phyloP scores from a whole-genome alignment of 37 sponge, comb jelly and placozoan genomes.

The Oscarella lobularis region DNA sequence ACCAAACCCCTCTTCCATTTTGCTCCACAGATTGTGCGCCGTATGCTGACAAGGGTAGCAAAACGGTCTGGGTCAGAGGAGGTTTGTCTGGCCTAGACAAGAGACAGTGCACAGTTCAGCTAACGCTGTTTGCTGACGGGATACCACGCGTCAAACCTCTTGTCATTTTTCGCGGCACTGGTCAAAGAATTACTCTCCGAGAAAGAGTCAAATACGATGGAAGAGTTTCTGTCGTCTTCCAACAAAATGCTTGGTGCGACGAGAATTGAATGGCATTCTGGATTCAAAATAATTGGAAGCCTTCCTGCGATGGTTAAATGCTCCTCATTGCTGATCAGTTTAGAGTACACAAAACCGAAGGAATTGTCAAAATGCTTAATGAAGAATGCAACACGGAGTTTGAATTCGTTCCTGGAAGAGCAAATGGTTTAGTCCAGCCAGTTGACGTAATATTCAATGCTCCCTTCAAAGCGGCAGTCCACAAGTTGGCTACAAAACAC shows the following conservation, averaged over 20 bases:
- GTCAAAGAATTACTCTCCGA: too few species aligned
- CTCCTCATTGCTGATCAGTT: slow-evolving; percentile 24
- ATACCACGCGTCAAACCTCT: too few species aligned
- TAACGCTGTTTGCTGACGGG: too few species aligned
- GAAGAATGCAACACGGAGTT: slow-evolving; percentile 11
- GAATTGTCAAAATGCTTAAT: slow-evolving; percentile 3
- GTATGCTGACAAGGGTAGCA: slow-evolving; percentile 13
- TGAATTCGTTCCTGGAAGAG: slow-evolving; percentile 25
- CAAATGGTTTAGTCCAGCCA: slow-evolving; percentile 31
- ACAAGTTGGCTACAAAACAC: too few species aligned
- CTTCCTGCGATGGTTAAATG: neutral
- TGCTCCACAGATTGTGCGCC: slow-evolving; percentile 15
- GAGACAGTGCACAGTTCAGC: too few species aligned
- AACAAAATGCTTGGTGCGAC: too few species aligned
- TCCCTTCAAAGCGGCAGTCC: slow-evolving; percentile 26
- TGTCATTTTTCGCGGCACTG: too few species aligned
- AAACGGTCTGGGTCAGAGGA: slow-evolving; percentile 30
- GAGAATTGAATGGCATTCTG: slow-evolving; percentile 20
- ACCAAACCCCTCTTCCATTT: too few species aligned
- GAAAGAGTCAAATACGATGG: too few species aligned
- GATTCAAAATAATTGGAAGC: slow-evolving; percentile 6
- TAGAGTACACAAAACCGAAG: slow-evolving; percentile 14
- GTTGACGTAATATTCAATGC: slow-evolving; percentile 29
- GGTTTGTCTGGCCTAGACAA: slow-evolving; percentile 25
- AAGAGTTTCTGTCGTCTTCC: too few species aligned